Evolutionary conservation across 2,888 invertebrate genomes (phyloP), one percentile per base, ranked within the genome.

Genomic region (Latrodectus elegans): DNA sequence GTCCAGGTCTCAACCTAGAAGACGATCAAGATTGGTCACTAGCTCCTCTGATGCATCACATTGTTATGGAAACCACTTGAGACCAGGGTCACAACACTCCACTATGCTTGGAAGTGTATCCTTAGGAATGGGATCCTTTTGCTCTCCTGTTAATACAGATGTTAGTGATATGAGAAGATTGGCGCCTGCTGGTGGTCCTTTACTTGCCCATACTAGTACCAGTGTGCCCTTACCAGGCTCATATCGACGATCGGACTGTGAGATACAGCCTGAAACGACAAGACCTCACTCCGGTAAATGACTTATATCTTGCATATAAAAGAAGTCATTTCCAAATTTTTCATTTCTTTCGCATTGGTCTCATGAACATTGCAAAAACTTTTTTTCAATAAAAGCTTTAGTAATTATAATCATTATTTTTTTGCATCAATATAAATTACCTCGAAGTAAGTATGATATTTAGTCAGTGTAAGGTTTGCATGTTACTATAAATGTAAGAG

Each of bases 1-100:
- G 12, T 96, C 97, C 0, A 94, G 97, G 71, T 93, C 92, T 10
- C 90, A 90, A 22, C 90, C 83, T 84, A 90, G 90, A 88, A 90
- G 82, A 90, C 90, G 88, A 0, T 85, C 88, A 51, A 38, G 85
- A 11, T 55, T 88, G 53, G 88, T 88, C 52, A 79, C 38, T 15
- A 88, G 83, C 65, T 72, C 79, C 0, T 78, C 88, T 0, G 83
- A 83, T n/a, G 74, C 75, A 1, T 22, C 78, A 9, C 78, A 78
- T 8, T 81, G 81, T 17, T 86, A 76, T 53, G 60, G 17, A 1
- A 55, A 53, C 51, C 71, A 60, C 51, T 15, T 70, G 60, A 53
- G 74, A 49, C 64, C 77, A 22, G 52, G 65, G 14, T 6, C 51
- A 14, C 82, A 81, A 51, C 67, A 60, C 12, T 15, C 82, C 55